A percentile compares a stretch with the other conserved stretches of the same genome.
These are phyloP conservation scores for Carduelis carduelis DNA, from an alignment of 2,797 vertebrate genomes.

Conservation along the genomic window DNA sequence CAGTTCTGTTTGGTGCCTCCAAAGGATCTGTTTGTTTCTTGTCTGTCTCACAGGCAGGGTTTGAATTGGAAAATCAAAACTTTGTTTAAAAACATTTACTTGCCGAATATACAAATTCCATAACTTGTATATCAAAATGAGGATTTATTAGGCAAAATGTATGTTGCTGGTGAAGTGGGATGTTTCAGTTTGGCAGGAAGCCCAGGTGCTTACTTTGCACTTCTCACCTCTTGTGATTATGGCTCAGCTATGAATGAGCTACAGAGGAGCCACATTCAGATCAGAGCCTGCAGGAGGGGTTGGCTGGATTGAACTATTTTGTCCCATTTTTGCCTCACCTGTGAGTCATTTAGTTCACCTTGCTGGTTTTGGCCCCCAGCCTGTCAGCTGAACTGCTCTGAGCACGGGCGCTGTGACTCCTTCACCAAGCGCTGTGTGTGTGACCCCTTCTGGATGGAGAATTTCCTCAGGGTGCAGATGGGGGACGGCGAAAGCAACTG, in stretches of 20 bases:
- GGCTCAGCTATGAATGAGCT: background rate
- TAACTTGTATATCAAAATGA: background rate
- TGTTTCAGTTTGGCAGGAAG: background rate
- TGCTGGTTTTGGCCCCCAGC: slow-evolving; percentile 73
- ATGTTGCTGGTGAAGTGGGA: background rate
- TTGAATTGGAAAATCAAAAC: background rate
- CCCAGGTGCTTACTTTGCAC: background rate
- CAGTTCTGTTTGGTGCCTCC: background rate
- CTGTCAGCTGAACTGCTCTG: slow-evolving; percentile 95
- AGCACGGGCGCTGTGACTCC: slow-evolving; percentile 92
- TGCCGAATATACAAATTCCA: background rate
- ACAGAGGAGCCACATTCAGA: background rate
- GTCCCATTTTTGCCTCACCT: background rate
- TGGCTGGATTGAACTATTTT: rapidly evolving
- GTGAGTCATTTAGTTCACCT: background rate
- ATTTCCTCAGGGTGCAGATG: slow-evolving; percentile 88
- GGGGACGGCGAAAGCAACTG: slow-evolving; percentile 95
- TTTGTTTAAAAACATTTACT: background rate
- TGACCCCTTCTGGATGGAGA: slow-evolving; percentile 99
- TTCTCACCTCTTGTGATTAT: background rate
- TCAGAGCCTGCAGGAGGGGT: background rate
- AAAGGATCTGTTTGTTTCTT: background rate
- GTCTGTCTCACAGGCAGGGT: background rate
- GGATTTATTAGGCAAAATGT: background rate
- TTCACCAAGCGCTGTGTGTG: slow-evolving; percentile 93